Base-by-base conservation (phyloP, 1,140 invertebrate species). In the Drosophila persimilis region DNA sequence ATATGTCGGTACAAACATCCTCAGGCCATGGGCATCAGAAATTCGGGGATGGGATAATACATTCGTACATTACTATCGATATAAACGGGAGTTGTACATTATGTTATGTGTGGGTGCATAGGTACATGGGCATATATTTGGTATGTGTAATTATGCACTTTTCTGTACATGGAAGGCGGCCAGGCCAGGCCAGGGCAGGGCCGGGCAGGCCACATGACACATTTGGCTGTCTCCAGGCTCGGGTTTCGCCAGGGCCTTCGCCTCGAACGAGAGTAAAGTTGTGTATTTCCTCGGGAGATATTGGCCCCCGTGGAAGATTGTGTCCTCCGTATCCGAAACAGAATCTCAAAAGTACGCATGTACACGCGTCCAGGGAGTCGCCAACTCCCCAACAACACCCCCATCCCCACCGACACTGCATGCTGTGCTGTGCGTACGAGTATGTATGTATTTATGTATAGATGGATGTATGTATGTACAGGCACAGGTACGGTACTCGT, bases 221-320 rank as follows among this genome's bases (percentile, higher is more conserved):
- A 31, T 59, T 54, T 47, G 45, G 26, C 47, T 67, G 31, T 73
- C 54, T 46, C 53, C 61, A 65, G 56, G 50, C 41, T 46, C 46
- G 39, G 55, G 51, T 45, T 50, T 53, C 45, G 51, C 24, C 24
- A 4, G 24, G 24, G 24, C 24, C 24, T 26, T 26, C 2, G 29
- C 35, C 59, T 53, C 60, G 20, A 44, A 57, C 57, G 26, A 48
- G 46, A 59, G 71, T 72, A 76, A 53, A 72, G 62, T 70, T 83
- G 66, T 74, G 24, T 26, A 78, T 86, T 83, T 86, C 84, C 83
- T 88, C 75, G 72, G 83, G 83, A 83, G 50, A 72, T 88, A 48
- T 73, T 69, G 66, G 29, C 67, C 51, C 66, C 55, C 72, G 48
- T 54, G 52, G 50, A 73, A 39, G 35, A 39, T 39, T 39, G 66